Evolutionary conservation across 2,113 vertebrate species (phyloP).

Genomic region (Phocoena sinus): DNA sequence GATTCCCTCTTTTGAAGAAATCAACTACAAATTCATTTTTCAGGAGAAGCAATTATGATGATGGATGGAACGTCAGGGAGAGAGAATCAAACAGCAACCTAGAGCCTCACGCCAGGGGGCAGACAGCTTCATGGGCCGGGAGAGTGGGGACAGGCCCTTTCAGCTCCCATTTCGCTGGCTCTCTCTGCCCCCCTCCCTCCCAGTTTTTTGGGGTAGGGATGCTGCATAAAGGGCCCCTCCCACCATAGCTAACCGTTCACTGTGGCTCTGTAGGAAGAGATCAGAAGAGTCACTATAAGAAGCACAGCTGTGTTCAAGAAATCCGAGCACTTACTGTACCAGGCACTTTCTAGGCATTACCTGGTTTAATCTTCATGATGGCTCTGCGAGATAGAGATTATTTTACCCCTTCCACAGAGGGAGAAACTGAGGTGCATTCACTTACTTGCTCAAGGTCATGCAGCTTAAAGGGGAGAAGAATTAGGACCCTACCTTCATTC

Average conservation of each 20-base stretch:
- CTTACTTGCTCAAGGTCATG: not conserved
- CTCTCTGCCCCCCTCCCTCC: not conserved
- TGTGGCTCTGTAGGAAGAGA: not conserved
- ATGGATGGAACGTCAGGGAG: slow-evolving; percentile 68
- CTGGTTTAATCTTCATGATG: not conserved
- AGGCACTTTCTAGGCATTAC: not conserved
- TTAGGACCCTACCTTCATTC: not conserved
- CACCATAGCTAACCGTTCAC: not conserved
- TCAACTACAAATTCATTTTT: slow-evolving; percentile 76
- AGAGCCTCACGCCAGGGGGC: not conserved
- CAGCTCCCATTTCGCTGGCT: not conserved
- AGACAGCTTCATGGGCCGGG: not conserved
- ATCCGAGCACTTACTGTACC: not conserved
- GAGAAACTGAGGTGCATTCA: not conserved
- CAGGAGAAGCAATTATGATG: slow-evolving; percentile 73
- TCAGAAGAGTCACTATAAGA: not conserved
- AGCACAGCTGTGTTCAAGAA: not conserved
- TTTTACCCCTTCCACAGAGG: not conserved
- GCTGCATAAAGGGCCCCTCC: not conserved
- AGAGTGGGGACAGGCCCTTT: not conserved
- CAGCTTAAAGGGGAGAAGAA: not conserved
- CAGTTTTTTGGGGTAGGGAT: not conserved
- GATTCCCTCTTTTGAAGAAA: slow-evolving; percentile 75
- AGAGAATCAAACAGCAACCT: slow-evolving; percentile 30
- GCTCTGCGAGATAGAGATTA: not conserved